A percentile compares a stretch with the other conserved stretches of the same genome.
These are phyloP conservation scores for Paratrypauchen microcephalus DNA, from an alignment of 2,797 vertebrate genomes.

Conservation along the genomic window DNA sequence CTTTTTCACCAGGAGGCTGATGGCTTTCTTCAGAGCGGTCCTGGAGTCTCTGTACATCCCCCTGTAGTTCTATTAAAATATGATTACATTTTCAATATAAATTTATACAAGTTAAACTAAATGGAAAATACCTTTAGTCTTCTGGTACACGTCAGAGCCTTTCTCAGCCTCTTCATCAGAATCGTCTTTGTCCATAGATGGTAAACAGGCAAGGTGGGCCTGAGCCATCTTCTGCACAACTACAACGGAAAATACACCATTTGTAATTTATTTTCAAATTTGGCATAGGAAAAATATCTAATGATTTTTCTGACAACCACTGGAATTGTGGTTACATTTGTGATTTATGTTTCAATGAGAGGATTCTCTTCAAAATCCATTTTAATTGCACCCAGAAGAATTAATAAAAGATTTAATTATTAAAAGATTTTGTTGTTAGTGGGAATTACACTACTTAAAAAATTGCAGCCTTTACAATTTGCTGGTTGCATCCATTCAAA, in stretches of 20 bases:
- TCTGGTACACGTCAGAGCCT: conserved; percentile 54
- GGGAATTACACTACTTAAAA: too few relatives aligned
- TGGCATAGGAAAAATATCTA: too few relatives aligned
- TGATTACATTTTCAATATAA: conserved; percentile 4
- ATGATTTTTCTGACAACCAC: too few relatives aligned
- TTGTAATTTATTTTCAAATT: too few relatives aligned
- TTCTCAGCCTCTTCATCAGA: conserved; percentile 73
- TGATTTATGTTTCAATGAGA: too few relatives aligned
- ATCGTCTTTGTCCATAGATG: conserved; percentile 63
- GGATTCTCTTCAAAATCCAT: too few relatives aligned
- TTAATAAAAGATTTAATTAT: too few relatives aligned
- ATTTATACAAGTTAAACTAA: background rate
- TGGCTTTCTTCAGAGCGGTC: conserved; percentile 22
- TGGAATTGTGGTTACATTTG: too few relatives aligned
- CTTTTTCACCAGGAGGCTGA: conserved; percentile 44
- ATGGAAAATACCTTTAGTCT: conserved; percentile 28
- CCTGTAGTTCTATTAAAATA: conserved; percentile 37
- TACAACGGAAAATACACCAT: conserved; percentile 39
- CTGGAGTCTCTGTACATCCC: conserved; percentile 24
- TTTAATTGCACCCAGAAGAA: too few relatives aligned
- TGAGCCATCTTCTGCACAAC: conserved; percentile 89
- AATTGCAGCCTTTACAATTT: too few relatives aligned
- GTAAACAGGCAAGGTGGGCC: conserved; percentile 83
- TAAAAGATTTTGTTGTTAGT: too few relatives aligned
- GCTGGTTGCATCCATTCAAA: too few relatives aligned